A percentile compares a stretch with the other conserved stretches of the same genome.
Conservation (phyloP, 2,888 invertebrate species). For the Peribatodes rhomboidaria region DNA sequence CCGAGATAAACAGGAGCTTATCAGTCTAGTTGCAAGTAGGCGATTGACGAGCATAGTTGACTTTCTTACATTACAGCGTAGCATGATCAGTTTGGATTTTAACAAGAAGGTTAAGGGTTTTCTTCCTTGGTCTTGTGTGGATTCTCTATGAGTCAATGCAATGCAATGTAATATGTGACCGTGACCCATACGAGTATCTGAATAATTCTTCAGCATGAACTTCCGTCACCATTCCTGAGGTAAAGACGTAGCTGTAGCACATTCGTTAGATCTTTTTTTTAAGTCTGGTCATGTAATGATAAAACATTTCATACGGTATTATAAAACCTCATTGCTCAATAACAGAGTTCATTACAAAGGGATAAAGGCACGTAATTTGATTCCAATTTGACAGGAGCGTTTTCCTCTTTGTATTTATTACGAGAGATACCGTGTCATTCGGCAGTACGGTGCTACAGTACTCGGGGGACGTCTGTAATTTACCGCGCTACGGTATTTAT, state of each 20-base stretch:
- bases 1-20: conserved; percentile 53
- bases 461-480: conserved; percentile 33
- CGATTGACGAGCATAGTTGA: conserved; percentile 35
- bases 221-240: no score
- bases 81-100: conserved; percentile 2
- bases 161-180: no score
- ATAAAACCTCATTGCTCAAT: conserved; percentile 29
- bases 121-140: no score
- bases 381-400: conserved; percentile 41
- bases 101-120: not conserved
- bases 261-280: no score
- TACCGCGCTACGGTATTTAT: conserved; percentile 32
- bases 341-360: conserved; percentile 41
- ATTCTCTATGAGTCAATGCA: no score
- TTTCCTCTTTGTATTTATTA: conserved; percentile 39
- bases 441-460: conserved; percentile 23
- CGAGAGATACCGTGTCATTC: conserved; percentile 30
- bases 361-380: conserved; percentile 44
- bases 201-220: no score
- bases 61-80: conserved; percentile 14
- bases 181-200: no score
- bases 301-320: conserved; percentile 1
- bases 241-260: no score
- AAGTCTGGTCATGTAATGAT: not conserved
- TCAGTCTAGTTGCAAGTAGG: conserved; percentile 42